These are phyloP conservation scores for Gallirallus australis DNA, from an alignment of 2,797 vertebrate genomes.

Conservation along the genomic window DNA sequence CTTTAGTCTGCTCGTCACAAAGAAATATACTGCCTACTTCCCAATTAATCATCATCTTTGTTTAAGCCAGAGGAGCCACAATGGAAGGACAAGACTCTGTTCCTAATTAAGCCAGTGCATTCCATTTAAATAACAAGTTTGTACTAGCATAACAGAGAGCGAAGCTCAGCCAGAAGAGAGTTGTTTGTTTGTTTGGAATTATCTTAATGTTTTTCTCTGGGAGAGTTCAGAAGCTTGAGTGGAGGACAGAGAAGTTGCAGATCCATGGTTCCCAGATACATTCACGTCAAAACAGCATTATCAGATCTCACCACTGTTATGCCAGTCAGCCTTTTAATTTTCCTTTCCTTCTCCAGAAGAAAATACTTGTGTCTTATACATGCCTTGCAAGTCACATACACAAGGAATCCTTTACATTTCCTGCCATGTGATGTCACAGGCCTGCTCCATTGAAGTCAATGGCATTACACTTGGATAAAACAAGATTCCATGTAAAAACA, in stretches of 20 bases:
- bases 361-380: background rate
- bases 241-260: background rate
- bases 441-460: background rate
- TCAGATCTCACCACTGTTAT: background rate
- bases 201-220: conserved; percentile 51
- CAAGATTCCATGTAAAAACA: background rate
- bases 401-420: background rate
- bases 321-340: background rate
- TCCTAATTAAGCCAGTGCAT: conserved; percentile 64
- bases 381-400: background rate
- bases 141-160: conserved; percentile 49
- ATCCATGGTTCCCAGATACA: background rate
- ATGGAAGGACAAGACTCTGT: conserved; percentile 60
- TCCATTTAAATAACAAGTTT: conserved; percentile 62
- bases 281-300: background rate
- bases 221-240: conserved; percentile 47
- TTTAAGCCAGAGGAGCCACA: conserved; percentile 65
- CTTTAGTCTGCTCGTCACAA: conserved; percentile 50
- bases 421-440: background rate
- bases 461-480: background rate
- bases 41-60: conserved; percentile 59
- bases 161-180: conserved; percentile 36
- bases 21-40: conserved; percentile 54
- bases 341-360: background rate
- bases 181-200: conserved; percentile 66